Evolutionary conservation across 2,113 vertebrate species (phyloP).

Genomic region (Crotalus viridis): DNA sequence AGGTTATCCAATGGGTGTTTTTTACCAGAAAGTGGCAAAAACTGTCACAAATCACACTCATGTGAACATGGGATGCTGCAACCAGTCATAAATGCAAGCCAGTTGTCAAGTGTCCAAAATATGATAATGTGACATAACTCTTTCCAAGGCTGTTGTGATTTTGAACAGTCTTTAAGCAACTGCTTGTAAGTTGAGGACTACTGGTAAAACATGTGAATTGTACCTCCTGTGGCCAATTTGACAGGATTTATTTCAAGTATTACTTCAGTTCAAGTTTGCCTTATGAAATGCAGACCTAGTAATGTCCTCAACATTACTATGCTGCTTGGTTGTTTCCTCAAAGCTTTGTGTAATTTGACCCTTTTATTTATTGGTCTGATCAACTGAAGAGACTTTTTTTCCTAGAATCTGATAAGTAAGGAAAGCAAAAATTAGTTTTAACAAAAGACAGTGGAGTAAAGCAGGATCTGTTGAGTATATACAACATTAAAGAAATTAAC

Average conservation of each 20-base stretch:
- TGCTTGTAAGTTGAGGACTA: background rate
- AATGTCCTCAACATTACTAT: background rate
- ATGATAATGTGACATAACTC: background rate
- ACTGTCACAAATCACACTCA: background rate
- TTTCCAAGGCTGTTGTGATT: background rate
- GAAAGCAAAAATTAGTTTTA: background rate
- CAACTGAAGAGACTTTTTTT: background rate
- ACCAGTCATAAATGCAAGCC: background rate
- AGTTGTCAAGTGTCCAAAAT: background rate
- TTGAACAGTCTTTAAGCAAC: background rate
- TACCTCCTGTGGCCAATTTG: background rate
- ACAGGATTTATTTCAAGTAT: background rate
- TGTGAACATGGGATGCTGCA: background rate
- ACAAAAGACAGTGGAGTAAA: background rate
- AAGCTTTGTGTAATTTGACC: background rate
- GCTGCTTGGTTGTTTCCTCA: background rate
- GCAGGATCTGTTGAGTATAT: background rate
- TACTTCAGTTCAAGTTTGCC: background rate
- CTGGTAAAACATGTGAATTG: background rate
- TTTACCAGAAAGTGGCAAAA: background rate
- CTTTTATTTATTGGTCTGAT: background rate
- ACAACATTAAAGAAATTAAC: background rate
- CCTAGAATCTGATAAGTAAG: background rate
- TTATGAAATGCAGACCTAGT: background rate
- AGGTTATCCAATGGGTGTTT: background rate